A percentile compares a stretch with the other conserved stretches of the same genome.
These are phyloP conservation scores for Microcebus tavaratra DNA, from an alignment of 2,113 vertebrate species.

Conservation along the genomic window DNA sequence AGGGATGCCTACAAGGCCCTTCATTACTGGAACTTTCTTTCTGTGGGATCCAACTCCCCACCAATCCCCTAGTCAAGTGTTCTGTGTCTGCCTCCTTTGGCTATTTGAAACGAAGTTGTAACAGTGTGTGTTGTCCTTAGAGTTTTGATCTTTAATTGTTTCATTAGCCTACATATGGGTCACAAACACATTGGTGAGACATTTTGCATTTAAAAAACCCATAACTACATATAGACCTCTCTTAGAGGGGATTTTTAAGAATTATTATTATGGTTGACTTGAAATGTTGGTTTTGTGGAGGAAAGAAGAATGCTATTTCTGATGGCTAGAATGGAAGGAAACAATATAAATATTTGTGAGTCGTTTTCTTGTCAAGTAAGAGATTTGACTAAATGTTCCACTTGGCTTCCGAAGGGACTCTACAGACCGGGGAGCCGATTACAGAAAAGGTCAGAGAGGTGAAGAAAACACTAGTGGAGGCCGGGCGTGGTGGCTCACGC, in stretches of 20 bases:
- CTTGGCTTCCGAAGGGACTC: not conserved
- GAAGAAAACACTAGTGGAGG: not conserved
- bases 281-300: not conserved
- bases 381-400: not conserved
- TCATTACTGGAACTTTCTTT: not conserved
- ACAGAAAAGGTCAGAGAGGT: not conserved
- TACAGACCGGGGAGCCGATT: not conserved
- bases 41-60: not conserved
- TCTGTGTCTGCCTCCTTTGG: not conserved
- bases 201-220: constrained; percentile 5
- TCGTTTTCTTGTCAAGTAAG: not conserved
- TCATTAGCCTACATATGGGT: not conserved
- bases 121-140: not conserved
- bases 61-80: not conserved
- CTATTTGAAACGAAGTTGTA: not conserved
- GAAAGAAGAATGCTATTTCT: not conserved
- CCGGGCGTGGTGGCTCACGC: too few relatives aligned
- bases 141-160: not conserved
- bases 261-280: not conserved
- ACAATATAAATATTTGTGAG: not conserved
- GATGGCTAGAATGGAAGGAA: not conserved
- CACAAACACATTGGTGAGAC: not conserved
- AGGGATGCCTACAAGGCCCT: not conserved
- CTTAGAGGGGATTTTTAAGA: not conserved
- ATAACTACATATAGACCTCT: not conserved